phyloP scores from a whole-genome alignment of 2,888 invertebrate species.

The Diarsia dahlii region DNA sequence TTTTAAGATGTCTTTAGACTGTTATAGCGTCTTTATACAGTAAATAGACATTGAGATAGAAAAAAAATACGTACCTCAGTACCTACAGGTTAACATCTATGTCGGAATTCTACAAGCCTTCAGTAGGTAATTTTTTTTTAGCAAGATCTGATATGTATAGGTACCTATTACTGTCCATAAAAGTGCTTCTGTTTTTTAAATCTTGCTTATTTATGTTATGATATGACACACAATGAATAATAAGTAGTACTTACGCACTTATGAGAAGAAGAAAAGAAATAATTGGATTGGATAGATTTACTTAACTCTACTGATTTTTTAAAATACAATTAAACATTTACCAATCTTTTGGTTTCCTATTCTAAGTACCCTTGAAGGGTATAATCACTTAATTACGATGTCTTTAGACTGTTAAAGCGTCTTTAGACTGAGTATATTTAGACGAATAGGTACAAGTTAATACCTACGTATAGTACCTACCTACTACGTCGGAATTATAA shows the following conservation, averaged over 20 bases:
- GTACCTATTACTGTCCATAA: background rate
- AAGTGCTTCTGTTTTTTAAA: too few species aligned
- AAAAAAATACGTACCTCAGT: background rate
- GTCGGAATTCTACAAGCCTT: too few species aligned
- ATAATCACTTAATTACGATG: constrained; percentile 5
- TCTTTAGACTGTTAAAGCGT: constrained; percentile 10
- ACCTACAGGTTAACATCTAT: background rate
- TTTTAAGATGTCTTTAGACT: constrained; percentile 9
- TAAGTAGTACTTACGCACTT: too few species aligned
- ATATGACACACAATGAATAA: too few species aligned
- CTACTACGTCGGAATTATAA: background rate
- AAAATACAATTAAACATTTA: too few species aligned
- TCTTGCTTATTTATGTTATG: too few species aligned
- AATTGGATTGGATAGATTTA: too few species aligned
- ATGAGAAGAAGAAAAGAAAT: background rate
- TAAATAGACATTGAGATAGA: background rate
- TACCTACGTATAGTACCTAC: background rate
- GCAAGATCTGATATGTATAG: background rate
- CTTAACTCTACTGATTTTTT: background rate
- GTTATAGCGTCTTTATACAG: background rate
- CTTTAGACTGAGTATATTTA: background rate
- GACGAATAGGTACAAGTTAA: background rate
- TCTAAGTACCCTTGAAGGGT: constrained; percentile 5
- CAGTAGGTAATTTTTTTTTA: background rate
- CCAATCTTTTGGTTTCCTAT: background rate